phyloP scores from a whole-genome alignment of 2,888 invertebrate species.

The Cordilura impudica region DNA sequence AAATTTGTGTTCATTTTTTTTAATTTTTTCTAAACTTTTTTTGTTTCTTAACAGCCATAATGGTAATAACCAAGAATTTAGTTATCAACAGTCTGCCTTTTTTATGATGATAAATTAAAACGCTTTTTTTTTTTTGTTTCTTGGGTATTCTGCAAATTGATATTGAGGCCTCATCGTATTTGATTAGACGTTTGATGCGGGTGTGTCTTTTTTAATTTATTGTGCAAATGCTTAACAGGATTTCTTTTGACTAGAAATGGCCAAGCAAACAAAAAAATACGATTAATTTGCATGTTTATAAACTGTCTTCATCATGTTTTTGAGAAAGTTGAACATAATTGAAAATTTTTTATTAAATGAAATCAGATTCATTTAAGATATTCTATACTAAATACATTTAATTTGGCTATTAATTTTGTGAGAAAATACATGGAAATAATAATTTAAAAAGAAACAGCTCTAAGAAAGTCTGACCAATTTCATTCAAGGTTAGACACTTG shows the following conservation, averaged over 20 bases:
- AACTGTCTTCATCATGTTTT: conserved; percentile 25
- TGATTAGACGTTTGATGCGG: conserved; percentile 19
- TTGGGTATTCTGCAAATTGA: neutral
- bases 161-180: conserved; percentile 17
- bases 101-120: conserved; percentile 41
- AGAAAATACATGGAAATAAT: too few species aligned
- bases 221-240: conserved; percentile 19
- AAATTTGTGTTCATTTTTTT: conserved; percentile 34
- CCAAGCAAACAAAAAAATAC: neutral
- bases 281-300: neutral
- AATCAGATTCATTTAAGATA: too few species aligned
- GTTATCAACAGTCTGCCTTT: conserved; percentile 37
- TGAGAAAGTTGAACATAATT: neutral
- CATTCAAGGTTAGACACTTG: too few species aligned
- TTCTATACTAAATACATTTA: too few species aligned
- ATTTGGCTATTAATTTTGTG: too few species aligned
- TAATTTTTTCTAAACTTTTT: neutral
- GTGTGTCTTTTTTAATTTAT: neutral
- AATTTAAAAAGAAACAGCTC: too few species aligned
- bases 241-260: neutral
- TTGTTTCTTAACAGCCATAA: conserved; percentile 19
- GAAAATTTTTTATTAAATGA: too few species aligned
- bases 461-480: too few species aligned
- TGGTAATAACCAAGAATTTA: conserved; percentile 28
- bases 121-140: neutral